These are phyloP conservation scores for Percopsis omiscomaycus DNA, from an alignment of 2,797 vertebrate genomes.

Conservation along the genomic window DNA sequence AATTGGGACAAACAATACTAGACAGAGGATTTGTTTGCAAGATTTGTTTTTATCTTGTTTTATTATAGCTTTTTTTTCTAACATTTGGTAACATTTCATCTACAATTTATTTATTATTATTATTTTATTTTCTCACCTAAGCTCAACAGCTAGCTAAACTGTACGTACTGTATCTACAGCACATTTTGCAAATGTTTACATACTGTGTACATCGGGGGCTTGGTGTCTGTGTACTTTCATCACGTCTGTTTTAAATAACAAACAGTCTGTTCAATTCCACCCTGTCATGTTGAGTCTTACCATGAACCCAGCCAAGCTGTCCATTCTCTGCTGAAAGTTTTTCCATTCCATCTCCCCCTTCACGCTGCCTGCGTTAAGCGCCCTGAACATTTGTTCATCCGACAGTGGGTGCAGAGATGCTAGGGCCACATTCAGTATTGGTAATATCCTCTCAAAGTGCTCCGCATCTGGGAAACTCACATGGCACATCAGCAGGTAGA, in stretches of 20 bases:
- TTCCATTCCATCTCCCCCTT: slow-evolving; percentile 88
- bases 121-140: too few species aligned
- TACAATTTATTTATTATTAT: too few species aligned
- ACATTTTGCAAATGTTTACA: too few species aligned
- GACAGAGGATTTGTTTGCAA: too few species aligned
- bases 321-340: slow-evolving; percentile 93
- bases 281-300: slow-evolving; percentile 63
- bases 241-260: background rate
- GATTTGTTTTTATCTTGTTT: too few species aligned
- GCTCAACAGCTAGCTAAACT: too few species aligned
- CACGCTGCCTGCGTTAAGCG: slow-evolving; percentile 89
- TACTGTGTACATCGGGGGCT: too few species aligned
- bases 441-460: slow-evolving; percentile 87
- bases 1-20: too few species aligned
- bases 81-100: too few species aligned
- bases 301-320: slow-evolving; percentile 91
- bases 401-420: slow-evolving; percentile 96
- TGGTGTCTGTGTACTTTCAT: too few species aligned
- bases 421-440: slow-evolving; percentile 90
- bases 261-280: slow-evolving; percentile 6
- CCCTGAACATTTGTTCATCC: slow-evolving; percentile 96
- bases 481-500: slow-evolving; percentile 95
- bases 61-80: too few species aligned
- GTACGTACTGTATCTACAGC: too few species aligned
- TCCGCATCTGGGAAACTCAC: slow-evolving; percentile 88